Evolutionary conservation across 2,797 vertebrate species (phyloP).

Genomic region (Menidia menidia): DNA sequence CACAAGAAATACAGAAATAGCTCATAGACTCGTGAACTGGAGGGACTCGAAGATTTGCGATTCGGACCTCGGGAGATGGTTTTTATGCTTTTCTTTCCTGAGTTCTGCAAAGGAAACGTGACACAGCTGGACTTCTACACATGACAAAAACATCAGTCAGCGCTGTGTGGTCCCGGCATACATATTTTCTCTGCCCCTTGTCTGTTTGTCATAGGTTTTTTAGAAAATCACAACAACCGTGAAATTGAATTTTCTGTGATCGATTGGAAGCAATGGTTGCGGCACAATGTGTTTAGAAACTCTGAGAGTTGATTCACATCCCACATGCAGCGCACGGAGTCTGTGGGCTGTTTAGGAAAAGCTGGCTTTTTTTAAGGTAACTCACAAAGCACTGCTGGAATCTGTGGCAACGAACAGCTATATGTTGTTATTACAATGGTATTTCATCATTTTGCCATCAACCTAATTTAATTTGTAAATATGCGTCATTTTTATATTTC

Average conservation of each 20-base stretch:
- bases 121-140: constrained; percentile 35
- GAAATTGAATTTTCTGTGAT: neutral
- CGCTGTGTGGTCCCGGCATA: constrained; percentile 12
- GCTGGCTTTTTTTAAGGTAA: no score
- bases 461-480: no score
- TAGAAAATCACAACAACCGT: neutral
- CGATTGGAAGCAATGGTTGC: neutral
- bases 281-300: neutral
- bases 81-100: constrained; percentile 13
- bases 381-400: no score
- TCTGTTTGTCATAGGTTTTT: neutral
- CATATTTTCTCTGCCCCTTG: neutral
- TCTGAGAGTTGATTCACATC: neutral
- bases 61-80: constrained; percentile 12
- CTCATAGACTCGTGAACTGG: neutral
- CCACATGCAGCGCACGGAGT: neutral
- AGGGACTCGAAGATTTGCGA: neutral
- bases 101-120: constrained; percentile 19
- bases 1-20: neutral
- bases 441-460: no score
- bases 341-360: no score
- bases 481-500: no score
- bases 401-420: no score
- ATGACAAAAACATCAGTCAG: constrained; percentile 51
- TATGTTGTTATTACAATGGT: no score